Evolutionary conservation across 2,888 invertebrate genomes (phyloP).

Genomic region (Neelides folsomi): DNA sequence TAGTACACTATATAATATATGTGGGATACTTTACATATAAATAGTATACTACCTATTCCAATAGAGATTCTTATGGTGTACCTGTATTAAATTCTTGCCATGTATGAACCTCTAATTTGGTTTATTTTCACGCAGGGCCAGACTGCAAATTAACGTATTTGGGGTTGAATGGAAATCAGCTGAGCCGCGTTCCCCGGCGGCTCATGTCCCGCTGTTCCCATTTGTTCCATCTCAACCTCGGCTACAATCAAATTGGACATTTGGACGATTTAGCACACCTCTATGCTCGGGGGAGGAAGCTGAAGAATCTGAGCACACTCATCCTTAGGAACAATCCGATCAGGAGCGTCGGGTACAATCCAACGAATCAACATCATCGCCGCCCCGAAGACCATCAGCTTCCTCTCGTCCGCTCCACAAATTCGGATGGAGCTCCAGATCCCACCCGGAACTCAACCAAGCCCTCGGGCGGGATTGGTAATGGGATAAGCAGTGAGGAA

Average conservation of each 20-base stretch:
- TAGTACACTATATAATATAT: too few species aligned
- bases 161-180: conserved; percentile 51
- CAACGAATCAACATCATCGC: not conserved
- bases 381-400: conserved; percentile 7
- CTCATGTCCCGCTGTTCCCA: conserved; percentile 58
- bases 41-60: too few species aligned
- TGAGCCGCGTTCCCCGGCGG: conserved; percentile 56
- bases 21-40: too few species aligned
- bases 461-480: not conserved
- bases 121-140: conserved; percentile 9
- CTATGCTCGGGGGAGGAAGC: conserved; percentile 41
- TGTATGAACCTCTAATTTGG: not conserved
- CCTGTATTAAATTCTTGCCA: too few species aligned
- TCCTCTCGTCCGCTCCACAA: not conserved
- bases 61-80: too few species aligned
- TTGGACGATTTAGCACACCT: conserved; percentile 52
- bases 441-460: not conserved
- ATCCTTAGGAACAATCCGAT: conserved; percentile 72
- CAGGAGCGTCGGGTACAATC: conserved; percentile 45
- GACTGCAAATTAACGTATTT: conserved; percentile 31
- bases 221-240: conserved; percentile 73
- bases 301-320: conserved; percentile 61
- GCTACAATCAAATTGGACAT: conserved; percentile 68
- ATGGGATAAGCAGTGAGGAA: not conserved
- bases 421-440: not conserved